Evolutionary conservation across 2,113 vertebrate species (phyloP).

Genomic region (Indicator indicator): DNA sequence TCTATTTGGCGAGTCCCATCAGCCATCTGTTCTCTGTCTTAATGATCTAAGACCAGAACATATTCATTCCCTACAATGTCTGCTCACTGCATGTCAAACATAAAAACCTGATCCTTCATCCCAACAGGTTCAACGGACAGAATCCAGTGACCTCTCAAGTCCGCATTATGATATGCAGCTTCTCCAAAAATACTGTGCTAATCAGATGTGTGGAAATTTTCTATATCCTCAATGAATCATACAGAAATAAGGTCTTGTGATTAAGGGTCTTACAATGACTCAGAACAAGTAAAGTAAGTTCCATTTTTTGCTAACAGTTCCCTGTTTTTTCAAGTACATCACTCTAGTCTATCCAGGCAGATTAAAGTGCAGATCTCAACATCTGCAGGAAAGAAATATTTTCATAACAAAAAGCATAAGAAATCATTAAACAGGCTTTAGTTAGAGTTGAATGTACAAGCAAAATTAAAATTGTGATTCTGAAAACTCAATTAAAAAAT

Average conservation of each 20-base stretch:
- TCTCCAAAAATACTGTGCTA: neutral
- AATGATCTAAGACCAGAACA: neutral
- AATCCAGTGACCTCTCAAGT: neutral
- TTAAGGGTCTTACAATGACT: neutral
- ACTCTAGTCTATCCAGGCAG: conserved; percentile 30
- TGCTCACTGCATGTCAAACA: rapidly evolving
- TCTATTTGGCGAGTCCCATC: neutral
- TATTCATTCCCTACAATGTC: neutral
- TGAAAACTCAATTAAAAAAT: conserved; percentile 38
- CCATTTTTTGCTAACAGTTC: neutral
- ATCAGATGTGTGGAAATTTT: neutral
- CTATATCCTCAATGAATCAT: neutral
- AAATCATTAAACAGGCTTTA: conserved; percentile 22
- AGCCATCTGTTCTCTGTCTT: neutral
- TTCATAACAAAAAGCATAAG: conserved; percentile 42
- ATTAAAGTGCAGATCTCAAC: neutral
- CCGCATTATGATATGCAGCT: neutral
- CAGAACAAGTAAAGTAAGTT: neutral
- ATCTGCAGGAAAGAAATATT: conserved; percentile 37
- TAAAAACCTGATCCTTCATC: neutral
- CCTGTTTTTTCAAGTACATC: neutral
- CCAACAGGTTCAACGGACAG: neutral
- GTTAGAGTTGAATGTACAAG: conserved; percentile 4
- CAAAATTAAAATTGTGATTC: conserved; percentile 43
- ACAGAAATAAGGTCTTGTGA: neutral